Percentiles rank a stretch among this genome's conserved stretches.
Conservation (phyloP, 1,140 invertebrate genomes). For the Zaprionus vittiger region DNA sequence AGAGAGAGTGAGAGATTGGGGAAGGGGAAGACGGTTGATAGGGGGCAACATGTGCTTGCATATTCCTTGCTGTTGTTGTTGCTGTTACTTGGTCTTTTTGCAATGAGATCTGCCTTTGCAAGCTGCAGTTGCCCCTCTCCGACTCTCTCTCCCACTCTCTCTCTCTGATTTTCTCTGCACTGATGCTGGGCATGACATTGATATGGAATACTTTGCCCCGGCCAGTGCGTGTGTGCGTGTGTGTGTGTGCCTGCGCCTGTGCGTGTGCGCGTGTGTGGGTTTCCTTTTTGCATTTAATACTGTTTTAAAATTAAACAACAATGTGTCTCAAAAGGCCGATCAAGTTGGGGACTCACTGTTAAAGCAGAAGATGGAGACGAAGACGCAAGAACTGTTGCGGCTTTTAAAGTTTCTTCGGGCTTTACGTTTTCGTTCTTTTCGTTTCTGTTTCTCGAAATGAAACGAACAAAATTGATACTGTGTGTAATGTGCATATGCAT, state of each 20-base stretch:
- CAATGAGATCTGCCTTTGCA: conserved; percentile 43
- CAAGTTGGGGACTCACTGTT: background rate
- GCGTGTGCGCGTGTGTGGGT: conserved; percentile 11
- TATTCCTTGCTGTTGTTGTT: conserved; percentile 38
- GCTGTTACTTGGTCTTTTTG: conserved; percentile 26
- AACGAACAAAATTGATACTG: conserved; percentile 39
- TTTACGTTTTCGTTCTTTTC: conserved; percentile 28
- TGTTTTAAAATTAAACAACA: conserved; percentile 60
- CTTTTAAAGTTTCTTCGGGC: conserved; percentile 41
- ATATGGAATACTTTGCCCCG: conserved; percentile 51
- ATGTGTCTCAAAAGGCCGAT: conserved; percentile 17
- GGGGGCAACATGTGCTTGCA: conserved; percentile 24
- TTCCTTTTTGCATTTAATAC: conserved; percentile 42
- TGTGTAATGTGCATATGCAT: too few relatives aligned
- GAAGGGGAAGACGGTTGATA: background rate
- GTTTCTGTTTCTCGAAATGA: conserved; percentile 45
- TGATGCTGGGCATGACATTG: conserved; percentile 52
- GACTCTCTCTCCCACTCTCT: background rate
- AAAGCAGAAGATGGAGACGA: conserved; percentile 14
- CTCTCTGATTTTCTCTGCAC: background rate
- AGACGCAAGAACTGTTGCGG: conserved; percentile 56
- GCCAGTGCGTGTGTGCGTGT: conserved; percentile 18
- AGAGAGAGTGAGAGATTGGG: conserved; percentile 15
- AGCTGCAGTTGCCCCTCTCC: conserved; percentile 31
- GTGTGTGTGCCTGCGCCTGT: conserved; percentile 6